Percentiles rank a stretch among this genome's conserved stretches.
Evolutionary conservation across 2,797 vertebrate species (phyloP).

Genomic region (Paguma larvata): DNA sequence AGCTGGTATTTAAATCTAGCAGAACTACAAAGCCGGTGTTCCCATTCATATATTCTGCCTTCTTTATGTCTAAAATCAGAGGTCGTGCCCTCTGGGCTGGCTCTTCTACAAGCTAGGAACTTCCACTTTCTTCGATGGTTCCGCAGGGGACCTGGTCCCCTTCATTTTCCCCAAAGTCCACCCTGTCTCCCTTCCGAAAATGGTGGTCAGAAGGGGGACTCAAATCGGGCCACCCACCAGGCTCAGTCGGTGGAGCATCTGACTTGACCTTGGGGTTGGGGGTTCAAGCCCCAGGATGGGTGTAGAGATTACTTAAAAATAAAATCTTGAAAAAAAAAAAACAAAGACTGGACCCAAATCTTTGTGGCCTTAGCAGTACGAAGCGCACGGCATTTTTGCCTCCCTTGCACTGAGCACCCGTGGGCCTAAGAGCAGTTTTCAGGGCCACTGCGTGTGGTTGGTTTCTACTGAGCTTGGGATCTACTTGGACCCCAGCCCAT

Average conservation of each 20-base stretch:
- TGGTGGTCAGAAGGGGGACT: neutral
- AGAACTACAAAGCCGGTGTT: neutral
- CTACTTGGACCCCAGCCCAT: neutral
- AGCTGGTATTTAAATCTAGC: neutral
- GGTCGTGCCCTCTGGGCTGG: neutral
- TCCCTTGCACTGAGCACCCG: neutral
- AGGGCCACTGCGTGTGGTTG: neutral
- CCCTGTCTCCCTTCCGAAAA: slow-evolving; percentile 8
- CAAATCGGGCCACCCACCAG: no score
- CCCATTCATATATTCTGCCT: slow-evolving; percentile 10
- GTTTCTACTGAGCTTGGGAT: neutral
- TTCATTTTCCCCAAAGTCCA: neutral
- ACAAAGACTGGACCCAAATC: neutral
- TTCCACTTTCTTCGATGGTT: neutral
- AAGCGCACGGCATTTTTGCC: neutral
- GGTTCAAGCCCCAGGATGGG: no score
- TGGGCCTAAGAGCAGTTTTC: neutral
- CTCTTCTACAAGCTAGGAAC: neutral
- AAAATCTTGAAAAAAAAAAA: no score
- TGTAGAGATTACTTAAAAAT: no score
- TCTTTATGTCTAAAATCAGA: slow-evolving; percentile 28
- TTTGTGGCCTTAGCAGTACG: neutral
- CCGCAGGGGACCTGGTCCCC: neutral
- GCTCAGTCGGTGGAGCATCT: no score
- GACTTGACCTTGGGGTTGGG: no score